Evolutionary conservation across 2,113 vertebrate species (phyloP).

Genomic region (Myotis davidii): DNA sequence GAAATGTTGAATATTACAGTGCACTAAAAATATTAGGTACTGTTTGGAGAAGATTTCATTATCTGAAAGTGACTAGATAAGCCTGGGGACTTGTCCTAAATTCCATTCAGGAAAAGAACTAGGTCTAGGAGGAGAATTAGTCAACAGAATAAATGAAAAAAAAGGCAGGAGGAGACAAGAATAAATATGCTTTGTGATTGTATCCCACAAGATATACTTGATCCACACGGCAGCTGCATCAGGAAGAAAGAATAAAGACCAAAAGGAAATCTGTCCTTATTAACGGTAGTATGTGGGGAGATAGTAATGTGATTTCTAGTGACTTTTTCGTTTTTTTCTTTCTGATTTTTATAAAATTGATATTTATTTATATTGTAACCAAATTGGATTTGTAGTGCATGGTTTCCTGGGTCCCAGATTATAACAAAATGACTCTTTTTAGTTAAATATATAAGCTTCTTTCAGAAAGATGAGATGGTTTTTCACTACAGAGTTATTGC

Average conservation of each 20-base stretch:
- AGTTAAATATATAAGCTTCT: not conserved
- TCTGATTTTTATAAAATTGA: constrained; percentile 32
- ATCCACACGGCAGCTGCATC: not conserved
- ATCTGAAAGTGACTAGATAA: constrained; percentile 12
- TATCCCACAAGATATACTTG: not conserved
- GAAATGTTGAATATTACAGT: constrained; percentile 15
- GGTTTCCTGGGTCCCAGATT: not conserved
- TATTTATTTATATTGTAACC: not conserved
- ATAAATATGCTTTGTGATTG: constrained; percentile 23
- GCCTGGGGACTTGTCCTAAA: constrained; percentile 54
- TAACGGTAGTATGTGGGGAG: not conserved
- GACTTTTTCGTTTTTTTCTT: not conserved
- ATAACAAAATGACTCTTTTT: not conserved
- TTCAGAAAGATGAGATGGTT: not conserved
- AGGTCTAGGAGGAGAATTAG: constrained; percentile 4
- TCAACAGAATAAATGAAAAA: constrained; percentile 56
- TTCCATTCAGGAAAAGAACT: constrained; percentile 48
- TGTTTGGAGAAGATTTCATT: not conserved
- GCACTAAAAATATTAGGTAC: constrained; percentile 42
- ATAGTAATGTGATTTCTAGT: not conserved
- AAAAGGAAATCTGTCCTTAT: not conserved
- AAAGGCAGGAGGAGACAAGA: constrained; percentile 7
- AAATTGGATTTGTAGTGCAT: not conserved
- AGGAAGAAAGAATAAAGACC: not conserved
- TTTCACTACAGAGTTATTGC: not conserved